Percentiles rank a stretch among this genome's conserved stretches.
These are phyloP conservation scores for Petrophora chlorosata DNA, from an alignment of 2,888 invertebrate species.

Conservation along the genomic window DNA sequence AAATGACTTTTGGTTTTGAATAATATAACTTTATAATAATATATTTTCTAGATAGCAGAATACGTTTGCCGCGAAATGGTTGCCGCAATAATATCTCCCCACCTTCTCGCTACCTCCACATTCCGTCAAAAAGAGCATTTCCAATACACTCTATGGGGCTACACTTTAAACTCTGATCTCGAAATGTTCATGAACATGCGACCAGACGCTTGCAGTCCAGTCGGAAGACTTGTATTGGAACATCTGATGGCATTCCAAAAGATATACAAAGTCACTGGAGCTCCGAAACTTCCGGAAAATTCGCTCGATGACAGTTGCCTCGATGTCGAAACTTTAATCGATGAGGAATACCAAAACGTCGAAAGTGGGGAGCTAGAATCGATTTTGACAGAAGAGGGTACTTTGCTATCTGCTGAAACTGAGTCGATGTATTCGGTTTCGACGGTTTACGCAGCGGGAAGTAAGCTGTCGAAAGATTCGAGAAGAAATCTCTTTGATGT, in stretches of 20 bases:
- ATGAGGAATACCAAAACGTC: slow-evolving; percentile 77
- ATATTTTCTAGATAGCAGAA: slow-evolving; percentile 82
- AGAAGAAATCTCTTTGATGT: slow-evolving; percentile 76
- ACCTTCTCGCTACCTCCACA: slow-evolving; percentile 73
- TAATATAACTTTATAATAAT: too few relatives aligned
- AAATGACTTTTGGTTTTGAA: too few relatives aligned
- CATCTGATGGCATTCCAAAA: slow-evolving; percentile 81
- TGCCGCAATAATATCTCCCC: slow-evolving; percentile 78
- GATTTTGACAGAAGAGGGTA: slow-evolving; percentile 70
- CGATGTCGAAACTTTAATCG: slow-evolving; percentile 71
- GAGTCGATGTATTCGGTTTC: slow-evolving; percentile 74
- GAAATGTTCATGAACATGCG: slow-evolving; percentile 84
- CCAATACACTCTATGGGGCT: slow-evolving; percentile 83
- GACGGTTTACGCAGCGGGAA: slow-evolving; percentile 67
- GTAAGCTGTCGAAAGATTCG: slow-evolving; percentile 65
- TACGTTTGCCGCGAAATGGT: slow-evolving; percentile 86
- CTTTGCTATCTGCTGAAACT: slow-evolving; percentile 67
- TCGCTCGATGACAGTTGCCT: slow-evolving; percentile 64
- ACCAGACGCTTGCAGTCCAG: slow-evolving; percentile 81
- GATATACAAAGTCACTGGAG: slow-evolving; percentile 69
- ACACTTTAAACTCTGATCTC: slow-evolving; percentile 81
- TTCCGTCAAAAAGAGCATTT: slow-evolving; percentile 80
- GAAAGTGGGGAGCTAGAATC: slow-evolving; percentile 73
- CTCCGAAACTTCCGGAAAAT: slow-evolving; percentile 60
- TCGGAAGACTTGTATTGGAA: slow-evolving; percentile 81